These are phyloP conservation scores for Sturmia bella DNA, from an alignment of 2,888 invertebrate species.

Conservation along the genomic window DNA sequence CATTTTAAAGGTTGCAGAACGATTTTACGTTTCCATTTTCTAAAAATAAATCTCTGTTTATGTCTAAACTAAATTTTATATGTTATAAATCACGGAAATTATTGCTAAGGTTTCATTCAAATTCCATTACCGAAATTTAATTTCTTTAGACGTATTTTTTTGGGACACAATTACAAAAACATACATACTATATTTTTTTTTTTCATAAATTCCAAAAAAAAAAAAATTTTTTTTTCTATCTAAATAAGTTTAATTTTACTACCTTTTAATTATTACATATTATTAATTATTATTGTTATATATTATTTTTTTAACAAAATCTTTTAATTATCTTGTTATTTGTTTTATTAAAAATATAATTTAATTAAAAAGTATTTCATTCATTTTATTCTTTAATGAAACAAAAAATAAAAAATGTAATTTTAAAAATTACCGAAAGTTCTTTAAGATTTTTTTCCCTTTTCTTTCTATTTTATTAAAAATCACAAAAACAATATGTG, in stretches of 20 bases:
- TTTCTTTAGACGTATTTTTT: too few relatives aligned
- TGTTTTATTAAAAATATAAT: constrained; percentile 45
- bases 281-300: constrained; percentile 56
- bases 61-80: too few relatives aligned
- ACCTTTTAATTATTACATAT: constrained; percentile 69
- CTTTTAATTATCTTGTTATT: constrained; percentile 56
- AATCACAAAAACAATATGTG: constrained; percentile 53
- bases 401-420: constrained; percentile 57
- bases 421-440: constrained; percentile 61
- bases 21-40: too few relatives aligned
- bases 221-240: constrained; percentile 8
- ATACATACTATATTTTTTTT: too few relatives aligned
- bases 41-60: too few relatives aligned
- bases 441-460: constrained; percentile 71
- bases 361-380: constrained; percentile 14
- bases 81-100: too few relatives aligned
- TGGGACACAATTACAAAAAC: too few relatives aligned
- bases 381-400: constrained; percentile 40
- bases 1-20: too few relatives aligned
- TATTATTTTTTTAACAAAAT: constrained; percentile 44
- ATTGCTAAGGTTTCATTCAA: too few relatives aligned
- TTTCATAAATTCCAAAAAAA: too few relatives aligned
- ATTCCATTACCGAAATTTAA: too few relatives aligned
- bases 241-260: constrained; percentile 45
- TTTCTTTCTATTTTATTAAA: constrained; percentile 52